Evolutionary conservation across 2,113 vertebrate genomes (phyloP).

Genomic region (Semnornis frantzii): DNA sequence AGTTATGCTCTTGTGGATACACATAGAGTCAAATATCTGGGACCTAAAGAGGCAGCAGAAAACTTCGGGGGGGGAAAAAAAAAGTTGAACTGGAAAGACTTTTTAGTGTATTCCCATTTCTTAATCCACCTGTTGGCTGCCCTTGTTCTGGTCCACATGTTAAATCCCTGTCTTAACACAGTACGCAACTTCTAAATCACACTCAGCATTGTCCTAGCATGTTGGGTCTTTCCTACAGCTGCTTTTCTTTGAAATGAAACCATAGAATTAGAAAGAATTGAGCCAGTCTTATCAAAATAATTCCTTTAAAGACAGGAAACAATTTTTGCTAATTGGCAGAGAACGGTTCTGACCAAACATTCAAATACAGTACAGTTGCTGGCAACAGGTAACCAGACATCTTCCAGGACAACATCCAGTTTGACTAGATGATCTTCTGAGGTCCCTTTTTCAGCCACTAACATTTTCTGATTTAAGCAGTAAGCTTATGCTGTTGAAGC

Average conservation of each 20-base stretch:
- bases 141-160: neutral
- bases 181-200: neutral
- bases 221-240: neutral
- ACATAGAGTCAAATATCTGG: neutral
- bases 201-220: accelerated
- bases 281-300: neutral
- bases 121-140: neutral
- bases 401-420: neutral
- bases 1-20: neutral
- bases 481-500: neutral
- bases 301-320: neutral
- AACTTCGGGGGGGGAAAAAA: neutral
- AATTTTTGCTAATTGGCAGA: neutral
- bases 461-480: neutral
- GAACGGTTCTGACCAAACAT: neutral
- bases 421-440: no score
- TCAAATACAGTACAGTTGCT: neutral
- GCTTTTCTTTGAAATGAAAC: neutral
- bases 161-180: neutral
- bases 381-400: neutral
- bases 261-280: neutral
- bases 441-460: no score
- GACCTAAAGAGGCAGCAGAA: conserved; percentile 11
- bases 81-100: neutral
- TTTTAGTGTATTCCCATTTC: neutral